phyloP scores from a whole-genome alignment of 2,797 vertebrate species.

The Argyrosomus regius region DNA sequence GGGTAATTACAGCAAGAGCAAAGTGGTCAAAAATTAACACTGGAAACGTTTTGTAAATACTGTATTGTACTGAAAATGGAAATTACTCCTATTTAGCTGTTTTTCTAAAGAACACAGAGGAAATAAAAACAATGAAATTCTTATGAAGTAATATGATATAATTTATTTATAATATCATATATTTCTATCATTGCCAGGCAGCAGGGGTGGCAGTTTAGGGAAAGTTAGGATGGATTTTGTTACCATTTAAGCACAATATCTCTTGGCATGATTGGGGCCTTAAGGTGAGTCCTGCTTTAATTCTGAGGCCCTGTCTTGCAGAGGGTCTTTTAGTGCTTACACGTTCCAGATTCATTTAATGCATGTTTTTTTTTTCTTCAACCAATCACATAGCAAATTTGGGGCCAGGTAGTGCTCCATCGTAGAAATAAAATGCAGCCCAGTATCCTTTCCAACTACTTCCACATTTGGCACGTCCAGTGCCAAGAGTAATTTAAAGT shows the following conservation, averaged over 20 bases:
- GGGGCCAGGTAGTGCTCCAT: no score
- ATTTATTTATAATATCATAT: no score
- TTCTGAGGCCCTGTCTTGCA: background rate
- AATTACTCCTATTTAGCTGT: constrained; percentile 28
- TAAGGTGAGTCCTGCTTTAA: background rate
- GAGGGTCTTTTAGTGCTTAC: background rate
- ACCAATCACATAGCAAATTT: background rate
- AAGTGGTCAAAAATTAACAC: constrained; percentile 50
- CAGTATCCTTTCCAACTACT: background rate
- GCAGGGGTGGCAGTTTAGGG: background rate
- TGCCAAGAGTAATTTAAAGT: background rate
- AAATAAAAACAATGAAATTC: constrained; percentile 18
- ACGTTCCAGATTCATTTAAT: background rate
- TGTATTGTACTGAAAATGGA: constrained; percentile 30
- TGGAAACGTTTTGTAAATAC: constrained; percentile 41
- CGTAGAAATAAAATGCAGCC: background rate
- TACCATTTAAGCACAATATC: background rate
- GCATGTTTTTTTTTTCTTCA: background rate
- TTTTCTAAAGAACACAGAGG: constrained; percentile 19
- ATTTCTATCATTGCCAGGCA: background rate
- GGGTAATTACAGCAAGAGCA: constrained; percentile 50
- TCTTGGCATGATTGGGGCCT: background rate
- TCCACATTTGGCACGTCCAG: background rate
- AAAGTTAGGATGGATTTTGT: background rate
- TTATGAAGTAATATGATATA: background rate